phyloP scores from a whole-genome alignment of 2,113 vertebrate genomes.

The Podarcis muralis region DNA sequence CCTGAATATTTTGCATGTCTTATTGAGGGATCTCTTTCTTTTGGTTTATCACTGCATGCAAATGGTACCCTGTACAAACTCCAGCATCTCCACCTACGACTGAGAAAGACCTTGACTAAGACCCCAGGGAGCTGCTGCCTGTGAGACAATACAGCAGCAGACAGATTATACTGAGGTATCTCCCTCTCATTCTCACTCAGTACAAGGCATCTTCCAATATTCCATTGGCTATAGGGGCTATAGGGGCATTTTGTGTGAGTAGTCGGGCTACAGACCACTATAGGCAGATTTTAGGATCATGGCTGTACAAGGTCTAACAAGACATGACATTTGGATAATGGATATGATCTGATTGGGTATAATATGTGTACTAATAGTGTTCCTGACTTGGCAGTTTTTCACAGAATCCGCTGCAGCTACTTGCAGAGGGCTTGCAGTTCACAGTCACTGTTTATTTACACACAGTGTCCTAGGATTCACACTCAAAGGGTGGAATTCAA shows the following conservation, averaged over 20 bases:
- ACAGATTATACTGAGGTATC: neutral
- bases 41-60: slow-evolving; percentile 36
- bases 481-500: neutral
- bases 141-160: neutral
- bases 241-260: neutral
- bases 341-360: neutral
- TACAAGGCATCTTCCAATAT: neutral
- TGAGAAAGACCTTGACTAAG: neutral
- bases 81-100: neutral
- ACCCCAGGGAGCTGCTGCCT: neutral
- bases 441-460: neutral
- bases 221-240: neutral
- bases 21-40: neutral
- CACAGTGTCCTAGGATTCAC: neutral
- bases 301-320: neutral
- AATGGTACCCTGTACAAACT: neutral
- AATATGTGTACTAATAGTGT: neutral
- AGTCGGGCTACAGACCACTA: too few species aligned
- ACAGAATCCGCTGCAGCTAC: neutral
- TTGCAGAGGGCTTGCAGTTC: neutral
- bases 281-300: neutral
- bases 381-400: neutral
- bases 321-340: neutral
- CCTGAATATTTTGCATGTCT: too few species aligned
- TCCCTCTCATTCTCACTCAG: neutral